A percentile compares a stretch with the other conserved stretches of the same genome.
phyloP scores from a whole-genome alignment of 1,140 invertebrate genomes.

The Panonychus citri region DNA sequence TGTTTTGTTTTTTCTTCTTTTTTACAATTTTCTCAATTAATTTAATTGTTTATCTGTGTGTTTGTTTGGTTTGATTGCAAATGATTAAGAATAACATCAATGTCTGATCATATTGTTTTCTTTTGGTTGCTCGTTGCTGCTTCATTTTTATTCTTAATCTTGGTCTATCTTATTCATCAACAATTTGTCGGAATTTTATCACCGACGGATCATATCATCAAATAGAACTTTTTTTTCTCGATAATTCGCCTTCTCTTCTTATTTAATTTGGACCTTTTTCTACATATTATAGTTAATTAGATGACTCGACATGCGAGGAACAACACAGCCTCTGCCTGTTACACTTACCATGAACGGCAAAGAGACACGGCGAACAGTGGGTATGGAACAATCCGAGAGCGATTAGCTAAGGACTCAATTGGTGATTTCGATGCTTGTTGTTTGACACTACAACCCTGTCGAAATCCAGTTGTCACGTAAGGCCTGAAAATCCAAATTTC shows the following conservation, averaged over 20 bases:
- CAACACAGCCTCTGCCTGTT: slow-evolving; percentile 90
- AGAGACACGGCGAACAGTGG: slow-evolving; percentile 59
- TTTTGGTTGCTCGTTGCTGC: background rate
- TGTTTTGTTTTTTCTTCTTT: too few relatives aligned
- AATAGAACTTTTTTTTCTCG: background rate
- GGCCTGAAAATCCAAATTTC: too few relatives aligned
- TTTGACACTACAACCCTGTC: slow-evolving; percentile 80
- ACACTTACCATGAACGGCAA: slow-evolving; percentile 93
- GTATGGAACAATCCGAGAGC: slow-evolving; percentile 30
- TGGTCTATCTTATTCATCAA: background rate
- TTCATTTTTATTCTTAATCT: background rate
- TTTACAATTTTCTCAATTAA: too few relatives aligned
- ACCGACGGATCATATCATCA: background rate
- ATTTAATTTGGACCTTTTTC: too few relatives aligned
- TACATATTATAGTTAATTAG: background rate
- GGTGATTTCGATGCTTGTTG: slow-evolving; percentile 97
- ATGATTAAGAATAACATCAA: too few relatives aligned
- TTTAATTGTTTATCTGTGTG: too few relatives aligned
- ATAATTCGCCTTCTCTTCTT: background rate
- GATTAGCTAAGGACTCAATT: slow-evolving; percentile 86
- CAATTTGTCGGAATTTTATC: background rate
- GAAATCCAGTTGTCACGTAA: slow-evolving; percentile 65
- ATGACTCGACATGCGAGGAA: slow-evolving; percentile 93
- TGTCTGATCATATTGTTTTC: background rate
- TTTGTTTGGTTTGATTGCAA: too few relatives aligned